A percentile compares a stretch with the other conserved stretches of the same genome.
Evolutionary conservation across 1,140 invertebrate genomes (phyloP).

Genomic region (Eciton burchellii): DNA sequence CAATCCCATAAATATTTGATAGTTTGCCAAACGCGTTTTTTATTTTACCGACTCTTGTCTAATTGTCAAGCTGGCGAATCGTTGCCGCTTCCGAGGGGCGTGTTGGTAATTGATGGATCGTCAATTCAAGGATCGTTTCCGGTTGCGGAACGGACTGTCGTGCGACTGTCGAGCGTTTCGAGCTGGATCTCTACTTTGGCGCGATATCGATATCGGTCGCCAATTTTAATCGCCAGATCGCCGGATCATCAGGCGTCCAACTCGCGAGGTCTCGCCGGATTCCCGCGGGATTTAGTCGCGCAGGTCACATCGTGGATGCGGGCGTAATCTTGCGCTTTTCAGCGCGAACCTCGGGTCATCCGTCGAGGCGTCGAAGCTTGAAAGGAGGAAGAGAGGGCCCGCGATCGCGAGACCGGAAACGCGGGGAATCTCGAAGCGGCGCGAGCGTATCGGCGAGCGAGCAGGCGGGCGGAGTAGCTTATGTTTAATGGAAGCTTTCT

Average conservation of each 20-base stretch:
- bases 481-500: constrained; percentile 82
- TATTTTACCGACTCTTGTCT: background rate
- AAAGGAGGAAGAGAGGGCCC: background rate
- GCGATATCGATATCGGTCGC: background rate
- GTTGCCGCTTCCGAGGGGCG: background rate
- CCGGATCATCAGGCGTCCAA: background rate
- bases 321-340: constrained; percentile 14
- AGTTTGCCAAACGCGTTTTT: background rate
- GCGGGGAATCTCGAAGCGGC: constrained; percentile 35
- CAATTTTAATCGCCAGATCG: background rate
- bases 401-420: background rate
- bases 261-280: background rate
- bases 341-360: constrained; percentile 36
- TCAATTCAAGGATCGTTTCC: background rate
- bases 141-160: too few relatives aligned
- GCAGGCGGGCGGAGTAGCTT: constrained; percentile 74
- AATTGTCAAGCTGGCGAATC: background rate
- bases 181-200: background rate
- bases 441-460: constrained; percentile 51
- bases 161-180: too few relatives aligned
- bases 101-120: background rate
- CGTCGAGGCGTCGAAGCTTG: constrained; percentile 20
- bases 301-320: background rate
- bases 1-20: background rate
- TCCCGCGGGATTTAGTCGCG: background rate